Percentiles rank a stretch among this genome's conserved stretches.
Conservation (phyloP, 2,797 vertebrate genomes). For the Sternotherus odoratus region DNA sequence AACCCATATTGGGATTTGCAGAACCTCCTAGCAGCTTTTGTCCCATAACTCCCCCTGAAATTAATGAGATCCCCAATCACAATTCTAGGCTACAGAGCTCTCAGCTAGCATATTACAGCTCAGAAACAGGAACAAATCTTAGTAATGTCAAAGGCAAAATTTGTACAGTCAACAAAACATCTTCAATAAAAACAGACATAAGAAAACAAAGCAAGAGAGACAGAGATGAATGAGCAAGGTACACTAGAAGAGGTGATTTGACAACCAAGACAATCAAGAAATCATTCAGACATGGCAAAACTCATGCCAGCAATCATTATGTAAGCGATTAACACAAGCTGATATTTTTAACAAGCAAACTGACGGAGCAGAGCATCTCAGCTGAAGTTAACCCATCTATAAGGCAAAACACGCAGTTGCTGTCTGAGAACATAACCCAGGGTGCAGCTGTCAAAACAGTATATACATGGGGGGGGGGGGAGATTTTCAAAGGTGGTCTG, state of each 20-base stretch:
- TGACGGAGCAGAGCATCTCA: neutral
- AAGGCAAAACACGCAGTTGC: neutral
- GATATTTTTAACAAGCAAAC: neutral
- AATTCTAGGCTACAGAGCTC: neutral
- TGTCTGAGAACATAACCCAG: neutral
- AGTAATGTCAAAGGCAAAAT: neutral
- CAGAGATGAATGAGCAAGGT: neutral
- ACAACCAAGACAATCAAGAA: neutral
- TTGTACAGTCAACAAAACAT: neutral
- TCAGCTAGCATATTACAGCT: neutral
- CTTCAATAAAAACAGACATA: neutral
- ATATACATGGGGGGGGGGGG: neutral
- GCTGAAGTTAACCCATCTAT: neutral
- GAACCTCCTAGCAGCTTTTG: neutral
- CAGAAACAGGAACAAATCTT: neutral
- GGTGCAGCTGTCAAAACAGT: neutral
- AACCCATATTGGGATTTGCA: neutral
- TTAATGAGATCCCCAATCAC: neutral
- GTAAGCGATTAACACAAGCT: neutral
- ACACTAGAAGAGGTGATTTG: neutral
- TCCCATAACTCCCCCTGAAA: neutral
- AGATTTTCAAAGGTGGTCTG: neutral
- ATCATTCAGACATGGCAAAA: neutral
- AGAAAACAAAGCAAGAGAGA: neutral
- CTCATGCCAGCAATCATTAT: neutral